A percentile compares a stretch with the other conserved stretches of the same genome.
phyloP scores from a whole-genome alignment of 1,140 invertebrate species.

The Bombus difficillimus region DNA sequence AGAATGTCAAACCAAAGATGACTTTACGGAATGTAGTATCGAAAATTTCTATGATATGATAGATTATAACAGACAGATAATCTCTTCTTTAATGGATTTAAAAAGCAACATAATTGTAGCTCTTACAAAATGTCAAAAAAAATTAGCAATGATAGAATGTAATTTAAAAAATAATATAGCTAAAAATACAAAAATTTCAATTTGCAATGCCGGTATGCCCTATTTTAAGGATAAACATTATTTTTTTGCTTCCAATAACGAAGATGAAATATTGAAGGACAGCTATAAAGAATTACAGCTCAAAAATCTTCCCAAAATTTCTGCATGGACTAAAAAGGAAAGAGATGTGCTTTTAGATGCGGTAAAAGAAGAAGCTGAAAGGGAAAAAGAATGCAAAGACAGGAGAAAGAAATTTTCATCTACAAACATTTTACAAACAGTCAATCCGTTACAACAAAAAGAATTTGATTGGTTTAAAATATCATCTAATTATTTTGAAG shows the following conservation, averaged over 20 bases:
- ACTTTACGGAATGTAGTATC: neutral
- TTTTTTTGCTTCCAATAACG: constrained; percentile 76
- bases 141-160: constrained; percentile 55
- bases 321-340: constrained; percentile 74
- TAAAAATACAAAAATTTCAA: constrained; percentile 39
- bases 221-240: constrained; percentile 80
- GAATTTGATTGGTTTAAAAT: constrained; percentile 83
- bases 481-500: constrained; percentile 77
- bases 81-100: constrained; percentile 49
- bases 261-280: constrained; percentile 77
- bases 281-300: constrained; percentile 74
- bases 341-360: constrained; percentile 71
- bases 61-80: constrained; percentile 69
- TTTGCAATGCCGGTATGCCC: constrained; percentile 75
- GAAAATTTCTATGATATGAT: constrained; percentile 4
- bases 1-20: neutral
- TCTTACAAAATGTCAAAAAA: constrained; percentile 68
- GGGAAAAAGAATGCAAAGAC: neutral
- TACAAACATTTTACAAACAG: constrained; percentile 65
- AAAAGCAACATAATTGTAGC: constrained; percentile 61
- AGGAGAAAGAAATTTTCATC: constrained; percentile 45
- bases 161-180: constrained; percentile 12
- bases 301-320: constrained; percentile 67
- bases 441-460: constrained; percentile 65
- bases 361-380: constrained; percentile 66